Evolutionary conservation across 2,113 vertebrate genomes (phyloP), one percentile per base, ranked within the genome.

Genomic region (Fulmarus glacialis): DNA sequence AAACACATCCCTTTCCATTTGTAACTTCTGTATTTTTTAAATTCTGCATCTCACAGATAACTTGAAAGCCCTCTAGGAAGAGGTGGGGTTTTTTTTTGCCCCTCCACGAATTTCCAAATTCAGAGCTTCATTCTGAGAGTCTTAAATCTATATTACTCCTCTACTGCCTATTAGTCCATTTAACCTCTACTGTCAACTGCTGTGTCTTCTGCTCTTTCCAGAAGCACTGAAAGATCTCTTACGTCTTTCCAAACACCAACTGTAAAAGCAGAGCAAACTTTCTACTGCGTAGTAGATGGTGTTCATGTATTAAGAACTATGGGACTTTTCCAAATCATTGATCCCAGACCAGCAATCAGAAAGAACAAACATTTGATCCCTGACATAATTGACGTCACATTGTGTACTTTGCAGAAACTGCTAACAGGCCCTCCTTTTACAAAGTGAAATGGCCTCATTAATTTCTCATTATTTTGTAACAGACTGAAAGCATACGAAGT

Each of bases 321-420:
- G 8, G 8, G 23, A 82, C 23, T 95, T 82, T 67, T 91, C 70
- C 48, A 32, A 82, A 85, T 42, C 66, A 82, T 55, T 50, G 55
- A 84, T 66, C 62, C 53, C 63, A 80, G 56, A 73, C 15, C 62
- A 85, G 62, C 26, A 75, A 93, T 73, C 53, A 56, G 58, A 72
- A 80, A 91, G 73, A 91, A 62, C 84, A 93, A 97, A 94, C 81
- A 91, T 90, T 90, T 90, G 70, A 93, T 95, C 66, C 81, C 48
- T 62, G 43, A 90, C 53, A 52, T 48, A 74, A 90, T 0, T 80
- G 71, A 92, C 9, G 22, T 77, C 85, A 95, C 21, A 36, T 1
- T 82, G 88, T 56, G 36, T 90, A 56, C 58, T 87, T 48, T 88
- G 67, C 43, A 89, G 53, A 60, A 93, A 89, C 8, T 66, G 36